phyloP scores from a whole-genome alignment of 2,888 invertebrate genomes.

The Crioceris asparagi region DNA sequence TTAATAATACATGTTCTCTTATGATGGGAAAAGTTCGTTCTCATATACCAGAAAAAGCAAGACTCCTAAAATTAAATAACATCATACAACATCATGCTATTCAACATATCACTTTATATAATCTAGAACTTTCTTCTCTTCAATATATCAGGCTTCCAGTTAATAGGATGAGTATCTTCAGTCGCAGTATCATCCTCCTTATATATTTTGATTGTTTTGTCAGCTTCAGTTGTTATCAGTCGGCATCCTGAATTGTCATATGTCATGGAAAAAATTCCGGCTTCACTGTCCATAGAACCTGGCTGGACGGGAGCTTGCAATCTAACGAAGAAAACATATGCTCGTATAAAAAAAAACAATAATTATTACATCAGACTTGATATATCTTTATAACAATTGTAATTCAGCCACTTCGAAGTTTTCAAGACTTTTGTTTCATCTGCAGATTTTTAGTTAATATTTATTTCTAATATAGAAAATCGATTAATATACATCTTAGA shows the following conservation, averaged over 20 bases:
- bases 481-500: no score
- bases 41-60: not conserved
- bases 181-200: constrained; percentile 93
- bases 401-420: no score
- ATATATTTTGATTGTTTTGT: constrained; percentile 98
- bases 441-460: no score
- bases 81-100: no score
- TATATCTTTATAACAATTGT: no score
- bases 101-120: not conserved
- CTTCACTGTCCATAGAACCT: constrained; percentile 98
- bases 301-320: constrained; percentile 86
- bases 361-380: no score
- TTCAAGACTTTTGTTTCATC: no score
- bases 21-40: no score
- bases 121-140: constrained; percentile 79
- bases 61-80: not conserved
- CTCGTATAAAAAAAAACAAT: not conserved
- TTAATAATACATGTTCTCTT: not conserved
- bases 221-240: constrained; percentile 93
- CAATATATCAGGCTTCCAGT: constrained; percentile 95
- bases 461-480: no score
- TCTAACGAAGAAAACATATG: constrained; percentile 35
- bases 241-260: constrained; percentile 93
- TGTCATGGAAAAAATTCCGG: constrained; percentile 91
- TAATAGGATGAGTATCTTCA: constrained; percentile 92